Base-by-base conservation (phyloP, 1,140 invertebrate species). In the Calosoma granatense region DNA sequence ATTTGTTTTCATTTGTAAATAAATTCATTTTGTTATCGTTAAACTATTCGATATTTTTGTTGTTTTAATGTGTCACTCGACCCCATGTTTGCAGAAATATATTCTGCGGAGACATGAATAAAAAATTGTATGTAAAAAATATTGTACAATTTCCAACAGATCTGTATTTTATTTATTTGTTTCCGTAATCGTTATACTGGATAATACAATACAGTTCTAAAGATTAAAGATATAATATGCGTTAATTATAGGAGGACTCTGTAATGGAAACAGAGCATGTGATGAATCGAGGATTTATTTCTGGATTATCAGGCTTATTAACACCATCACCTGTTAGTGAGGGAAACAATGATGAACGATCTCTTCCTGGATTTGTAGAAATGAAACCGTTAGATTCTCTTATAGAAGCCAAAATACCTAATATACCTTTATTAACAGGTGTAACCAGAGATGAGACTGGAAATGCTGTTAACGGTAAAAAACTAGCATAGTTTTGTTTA, bases 361-460 rank as follows among this genome's bases (percentile, higher is more conserved):
- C 72, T 2, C 58, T 85, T 17, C 83, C 84, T 0, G 76, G 80
- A 19, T 59, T 85, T 1, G 71, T 84, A 1, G 68, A 75, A 20
- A 69, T 76, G 0, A 71, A 78, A 39, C 82, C 84, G 1, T 72
- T 81, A 20, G 66, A 80, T 15, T 74, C 81, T 12, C 61, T 88
- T n/a, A 73, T 75, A 23, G 68, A 72, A 3, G 72, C 71, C 14
- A 66, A 76, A 14, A 73, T 77, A 58, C 78, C 79, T 12, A 71
- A 75, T 0, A 77, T 84, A 19, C 85, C 86, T 0, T 63, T 89
- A 55, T 71, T 89, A 0, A 86, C 80, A 0, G 86, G 86, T 1
- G 82, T 86, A 1, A 80, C 81, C 1, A 83, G 81, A 21, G 80
- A 86, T 39, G 86, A 88, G 70, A 86, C 85, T 0, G 79, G 81